Percentiles rank a stretch among this genome's conserved stretches.
Conservation (phyloP, 2,113 vertebrate genomes). For the Gallinago jamesoni region DNA sequence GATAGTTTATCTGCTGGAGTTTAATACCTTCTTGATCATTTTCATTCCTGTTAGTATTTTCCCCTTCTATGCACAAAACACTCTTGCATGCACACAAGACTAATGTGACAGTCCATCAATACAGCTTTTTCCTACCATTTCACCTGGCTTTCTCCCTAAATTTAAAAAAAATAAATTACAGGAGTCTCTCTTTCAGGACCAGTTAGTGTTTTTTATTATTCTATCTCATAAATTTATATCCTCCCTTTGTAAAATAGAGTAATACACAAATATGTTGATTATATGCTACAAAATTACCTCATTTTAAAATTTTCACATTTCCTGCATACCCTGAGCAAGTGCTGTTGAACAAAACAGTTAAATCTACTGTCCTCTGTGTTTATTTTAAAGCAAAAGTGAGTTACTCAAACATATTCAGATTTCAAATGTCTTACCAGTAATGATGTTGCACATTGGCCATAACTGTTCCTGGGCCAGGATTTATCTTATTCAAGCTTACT, state of each 20-base stretch:
- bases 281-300: neutral
- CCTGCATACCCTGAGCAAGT: neutral
- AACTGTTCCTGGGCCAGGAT: rapidly evolving
- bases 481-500: neutral
- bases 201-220: neutral
- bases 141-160: neutral
- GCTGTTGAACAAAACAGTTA: neutral
- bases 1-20: neutral
- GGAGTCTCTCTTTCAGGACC: neutral
- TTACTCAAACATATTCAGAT: neutral
- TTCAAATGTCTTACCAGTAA: neutral
- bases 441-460: neutral
- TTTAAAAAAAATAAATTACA: neutral
- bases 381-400: neutral
- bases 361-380: neutral
- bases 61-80: neutral
- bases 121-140: neutral
- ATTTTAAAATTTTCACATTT: neutral
- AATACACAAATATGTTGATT: neutral
- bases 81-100: neutral
- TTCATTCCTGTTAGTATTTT: neutral
- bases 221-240: neutral
- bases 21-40: neutral
- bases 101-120: neutral
- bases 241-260: neutral